Conservation (phyloP, 2,113 vertebrate genomes). For the Bungarus multicinctus region DNA sequence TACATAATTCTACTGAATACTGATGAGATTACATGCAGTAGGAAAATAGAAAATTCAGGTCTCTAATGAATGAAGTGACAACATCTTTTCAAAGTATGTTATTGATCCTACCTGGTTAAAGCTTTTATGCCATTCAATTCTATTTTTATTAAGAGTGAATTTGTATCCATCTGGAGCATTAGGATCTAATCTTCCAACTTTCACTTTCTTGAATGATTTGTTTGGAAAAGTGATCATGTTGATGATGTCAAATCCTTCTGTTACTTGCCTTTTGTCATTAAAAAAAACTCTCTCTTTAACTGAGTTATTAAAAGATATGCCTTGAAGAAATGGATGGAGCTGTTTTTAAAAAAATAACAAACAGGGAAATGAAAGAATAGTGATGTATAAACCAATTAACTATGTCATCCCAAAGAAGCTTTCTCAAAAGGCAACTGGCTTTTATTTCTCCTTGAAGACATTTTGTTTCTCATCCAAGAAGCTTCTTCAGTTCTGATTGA, state of each 20-base stretch:
- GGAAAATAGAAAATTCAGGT: neutral
- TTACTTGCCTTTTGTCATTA: neutral
- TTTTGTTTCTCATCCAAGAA: too few species aligned
- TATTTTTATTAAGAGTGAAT: neutral
- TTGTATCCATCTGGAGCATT: neutral
- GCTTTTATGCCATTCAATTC: neutral
- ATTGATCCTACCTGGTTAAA: constrained; percentile 9
- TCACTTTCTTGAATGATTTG: neutral
- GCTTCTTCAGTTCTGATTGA: too few species aligned
- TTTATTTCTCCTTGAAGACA: too few species aligned
- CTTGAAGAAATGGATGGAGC: constrained; percentile 2
- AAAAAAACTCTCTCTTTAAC: neutral
- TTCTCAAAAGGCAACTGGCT: too few species aligned
- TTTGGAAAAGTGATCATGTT: neutral
- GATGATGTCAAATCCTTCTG: neutral
- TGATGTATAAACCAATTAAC: neutral
- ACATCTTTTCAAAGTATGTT: neutral
- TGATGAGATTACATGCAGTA: neutral
- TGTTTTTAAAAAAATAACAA: neutral
- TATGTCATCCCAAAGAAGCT: too few species aligned
- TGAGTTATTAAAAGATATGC: constrained; percentile 5
- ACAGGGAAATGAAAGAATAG: neutral
- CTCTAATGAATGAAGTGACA: neutral
- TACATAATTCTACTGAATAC: neutral
- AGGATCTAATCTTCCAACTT: neutral